Evolutionary conservation across 2,888 invertebrate species (phyloP).

Genomic region (Troides helena): DNA sequence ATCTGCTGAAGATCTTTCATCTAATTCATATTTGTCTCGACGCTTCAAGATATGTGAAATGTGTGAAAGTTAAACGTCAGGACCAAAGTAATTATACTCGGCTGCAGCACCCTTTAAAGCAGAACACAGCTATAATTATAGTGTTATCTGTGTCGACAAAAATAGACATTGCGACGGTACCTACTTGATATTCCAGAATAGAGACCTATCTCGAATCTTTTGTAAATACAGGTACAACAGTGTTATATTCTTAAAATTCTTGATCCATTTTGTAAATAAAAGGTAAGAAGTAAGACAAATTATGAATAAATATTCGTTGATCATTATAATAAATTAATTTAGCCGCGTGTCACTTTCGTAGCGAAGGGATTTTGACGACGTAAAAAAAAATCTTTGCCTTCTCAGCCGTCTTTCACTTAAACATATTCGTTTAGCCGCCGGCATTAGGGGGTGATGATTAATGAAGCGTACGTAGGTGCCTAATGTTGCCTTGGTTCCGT

Average conservation of each 20-base stretch:
- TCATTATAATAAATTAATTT: slow-evolving; percentile 38
- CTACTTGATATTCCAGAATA: too few relatives aligned
- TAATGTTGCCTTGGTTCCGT: slow-evolving; percentile 52
- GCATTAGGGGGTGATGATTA: slow-evolving; percentile 71
- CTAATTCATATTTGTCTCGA: neutral
- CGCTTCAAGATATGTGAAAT: neutral
- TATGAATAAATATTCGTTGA: slow-evolving; percentile 4
- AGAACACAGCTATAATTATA: too few relatives aligned
- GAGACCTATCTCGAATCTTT: too few relatives aligned
- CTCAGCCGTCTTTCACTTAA: slow-evolving; percentile 58
- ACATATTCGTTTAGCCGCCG: slow-evolving; percentile 68
- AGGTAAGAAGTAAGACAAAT: neutral
- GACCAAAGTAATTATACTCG: too few relatives aligned
- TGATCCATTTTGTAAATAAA: too few relatives aligned
- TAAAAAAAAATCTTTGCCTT: slow-evolving; percentile 63
- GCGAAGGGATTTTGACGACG: slow-evolving; percentile 54
- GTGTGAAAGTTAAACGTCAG: too few relatives aligned
- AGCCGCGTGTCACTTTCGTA: slow-evolving; percentile 47
- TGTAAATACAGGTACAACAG: too few relatives aligned
- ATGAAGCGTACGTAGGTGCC: slow-evolving; percentile 59
- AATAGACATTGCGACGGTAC: too few relatives aligned
- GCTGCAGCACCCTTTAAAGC: too few relatives aligned
- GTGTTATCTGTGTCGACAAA: too few relatives aligned
- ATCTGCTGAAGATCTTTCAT: neutral
- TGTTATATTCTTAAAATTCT: too few relatives aligned